Evolutionary conservation across 2,113 vertebrate species (phyloP), one percentile per base, ranked within the genome.

Genomic region (Pipa parva): DNA sequence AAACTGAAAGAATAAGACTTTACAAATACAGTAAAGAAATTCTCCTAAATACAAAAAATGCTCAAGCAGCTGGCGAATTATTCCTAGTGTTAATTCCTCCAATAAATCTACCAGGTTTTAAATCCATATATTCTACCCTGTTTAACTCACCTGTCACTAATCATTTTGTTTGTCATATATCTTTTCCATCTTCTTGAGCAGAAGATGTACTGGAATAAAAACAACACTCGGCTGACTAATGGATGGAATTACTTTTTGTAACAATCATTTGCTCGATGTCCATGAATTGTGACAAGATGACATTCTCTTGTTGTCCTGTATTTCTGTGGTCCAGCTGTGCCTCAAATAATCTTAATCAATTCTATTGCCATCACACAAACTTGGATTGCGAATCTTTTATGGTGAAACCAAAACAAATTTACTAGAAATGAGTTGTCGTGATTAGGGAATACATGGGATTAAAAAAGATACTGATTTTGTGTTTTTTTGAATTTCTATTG

Each of bases 161-260:
- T 52, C 26, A 63, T 63, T 63, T 50, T 52, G 61, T 63, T 52
- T 63, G 48, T 63, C 61, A 52, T 63, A 63, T 51, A 63, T 63
- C 61, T 63, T 52, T 63, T 63, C 48, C 48, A 51, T 63, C 46
- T 63, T 51, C 36, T 28, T 50, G 42, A 48, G 46, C 60, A 63
- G 61, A 63, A 63, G 11, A 63, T 52, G 22, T 46, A 22, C 27
- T 63, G 45, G 26, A 33, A 20, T 26, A 63, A 63, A 20, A 52
- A 26, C 21, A 52, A 31, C 48, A 51, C 46, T 15, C 24, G 46
- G 21, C 2, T 26, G 48, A 39, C 21, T 21, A 11, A 52, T 13
- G n/a, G 21, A 37, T 52, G 46, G 48, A 63, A 63, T 49, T 52
- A 63, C 45, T 52, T 26, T 27, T 21, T 52, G 48, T 63, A 52